phyloP scores from a whole-genome alignment of 1,140 invertebrate species.

The Drosophila mauritiana region DNA sequence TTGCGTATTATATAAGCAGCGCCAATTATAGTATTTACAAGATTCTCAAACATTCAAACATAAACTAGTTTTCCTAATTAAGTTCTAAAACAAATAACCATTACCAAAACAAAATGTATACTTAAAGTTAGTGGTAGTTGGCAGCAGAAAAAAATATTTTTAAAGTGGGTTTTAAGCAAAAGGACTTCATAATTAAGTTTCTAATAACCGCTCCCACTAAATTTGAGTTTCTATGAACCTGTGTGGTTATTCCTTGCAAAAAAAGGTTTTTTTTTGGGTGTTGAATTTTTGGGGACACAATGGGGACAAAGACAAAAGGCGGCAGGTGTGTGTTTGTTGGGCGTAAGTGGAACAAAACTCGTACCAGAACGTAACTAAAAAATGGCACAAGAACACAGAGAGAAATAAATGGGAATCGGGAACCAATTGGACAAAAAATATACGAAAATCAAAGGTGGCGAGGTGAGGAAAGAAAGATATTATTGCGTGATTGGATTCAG shows the following conservation, averaged over 20 bases:
- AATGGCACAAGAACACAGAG: slow-evolving; percentile 24
- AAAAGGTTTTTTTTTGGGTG: neutral
- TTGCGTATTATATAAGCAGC: slow-evolving; percentile 1
- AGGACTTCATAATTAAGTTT: neutral
- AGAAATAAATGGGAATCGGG: slow-evolving; percentile 12
- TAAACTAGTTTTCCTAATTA: neutral
- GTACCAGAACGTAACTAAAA: slow-evolving; percentile 11
- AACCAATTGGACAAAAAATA: slow-evolving; percentile 35
- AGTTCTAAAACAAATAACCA: neutral
- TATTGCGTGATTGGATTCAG: slow-evolving; percentile 41
- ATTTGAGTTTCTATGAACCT: neutral
- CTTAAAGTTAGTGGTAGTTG: neutral
- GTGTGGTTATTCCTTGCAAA: neutral
- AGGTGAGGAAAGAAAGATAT: slow-evolving; percentile 33
- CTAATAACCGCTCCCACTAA: slow-evolving; percentile 2
- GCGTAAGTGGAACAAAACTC: slow-evolving; percentile 5
- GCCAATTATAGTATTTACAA: slow-evolving; percentile 24
- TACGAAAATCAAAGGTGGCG: slow-evolving; percentile 57
- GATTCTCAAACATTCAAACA: neutral
- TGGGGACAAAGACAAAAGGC: slow-evolving; percentile 25
- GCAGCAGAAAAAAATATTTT: neutral
- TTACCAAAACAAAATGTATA: neutral
- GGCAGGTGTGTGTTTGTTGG: slow-evolving; percentile 14
- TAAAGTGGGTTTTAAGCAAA: neutral
- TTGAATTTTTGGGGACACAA: slow-evolving; percentile 6